Evolutionary conservation across 1,140 invertebrate genomes (phyloP).

Genomic region (Drosophila repletoides): DNA sequence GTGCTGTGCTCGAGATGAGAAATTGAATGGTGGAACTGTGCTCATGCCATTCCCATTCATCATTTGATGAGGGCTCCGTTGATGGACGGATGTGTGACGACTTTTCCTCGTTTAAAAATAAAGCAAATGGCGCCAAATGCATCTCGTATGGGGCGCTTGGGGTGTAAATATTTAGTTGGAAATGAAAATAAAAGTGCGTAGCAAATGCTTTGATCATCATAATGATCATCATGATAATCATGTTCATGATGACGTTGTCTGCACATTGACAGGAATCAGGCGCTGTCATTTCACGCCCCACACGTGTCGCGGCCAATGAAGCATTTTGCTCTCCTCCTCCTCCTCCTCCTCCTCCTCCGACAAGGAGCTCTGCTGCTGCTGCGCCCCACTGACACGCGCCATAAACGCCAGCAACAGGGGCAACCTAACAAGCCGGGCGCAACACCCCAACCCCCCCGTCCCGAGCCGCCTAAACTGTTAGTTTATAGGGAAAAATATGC

Average conservation of each 20-base stretch:
- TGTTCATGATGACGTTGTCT: neutral
- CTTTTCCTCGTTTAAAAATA: slow-evolving; percentile 66
- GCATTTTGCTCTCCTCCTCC: too few relatives aligned
- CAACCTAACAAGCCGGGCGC: neutral
- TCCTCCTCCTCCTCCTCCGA: too few relatives aligned
- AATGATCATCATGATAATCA: neutral
- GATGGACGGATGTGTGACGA: slow-evolving; percentile 79
- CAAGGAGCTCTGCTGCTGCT: slow-evolving; percentile 18
- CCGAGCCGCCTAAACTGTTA: too few relatives aligned
- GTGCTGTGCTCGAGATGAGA: too few relatives aligned
- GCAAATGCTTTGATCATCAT: slow-evolving; percentile 37
- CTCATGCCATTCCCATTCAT: slow-evolving; percentile 55
- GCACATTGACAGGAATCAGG: slow-evolving; percentile 13
- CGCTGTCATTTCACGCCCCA: slow-evolving; percentile 49
- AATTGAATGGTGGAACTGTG: slow-evolving; percentile 14
- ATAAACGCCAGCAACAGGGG: slow-evolving; percentile 4
- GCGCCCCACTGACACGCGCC: slow-evolving; percentile 35
- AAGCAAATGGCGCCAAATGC: slow-evolving; percentile 76
- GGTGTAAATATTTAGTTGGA: slow-evolving; percentile 57
- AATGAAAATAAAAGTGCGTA: slow-evolving; percentile 55
- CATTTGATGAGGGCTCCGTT: slow-evolving; percentile 47
- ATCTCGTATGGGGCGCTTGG: slow-evolving; percentile 27
- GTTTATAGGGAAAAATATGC: too few relatives aligned
- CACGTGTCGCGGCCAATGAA: slow-evolving; percentile 63
- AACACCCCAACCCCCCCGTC: too few relatives aligned